These are phyloP conservation scores for Motacilla tschutschensis DNA, from an alignment of 2,113 vertebrate genomes.

Conservation along the genomic window DNA sequence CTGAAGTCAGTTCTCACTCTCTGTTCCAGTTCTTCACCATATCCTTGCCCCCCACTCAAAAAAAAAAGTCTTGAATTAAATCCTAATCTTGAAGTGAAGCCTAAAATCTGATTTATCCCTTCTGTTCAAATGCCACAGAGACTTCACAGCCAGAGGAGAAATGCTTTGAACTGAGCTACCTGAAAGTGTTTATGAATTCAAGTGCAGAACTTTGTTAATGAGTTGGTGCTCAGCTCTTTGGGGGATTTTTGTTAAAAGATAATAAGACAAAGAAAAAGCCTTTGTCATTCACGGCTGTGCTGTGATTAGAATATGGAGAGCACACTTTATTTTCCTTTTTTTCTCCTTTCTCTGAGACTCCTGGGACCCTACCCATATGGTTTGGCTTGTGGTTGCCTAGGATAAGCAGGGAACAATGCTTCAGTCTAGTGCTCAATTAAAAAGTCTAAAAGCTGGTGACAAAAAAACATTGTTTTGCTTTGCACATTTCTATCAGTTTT, in stretches of 20 bases:
- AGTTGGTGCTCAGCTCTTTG: neutral
- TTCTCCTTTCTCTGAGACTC: neutral
- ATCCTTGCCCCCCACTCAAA: neutral
- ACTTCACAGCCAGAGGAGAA: neutral
- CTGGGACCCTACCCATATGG: neutral
- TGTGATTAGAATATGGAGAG: neutral
- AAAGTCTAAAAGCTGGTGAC: neutral
- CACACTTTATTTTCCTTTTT: neutral
- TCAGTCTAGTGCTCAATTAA: neutral
- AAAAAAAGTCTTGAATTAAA: neutral
- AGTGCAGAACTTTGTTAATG: neutral
- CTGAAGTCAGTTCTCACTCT: neutral
- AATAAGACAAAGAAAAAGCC: neutral
- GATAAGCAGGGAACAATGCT: neutral
- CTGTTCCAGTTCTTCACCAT: neutral
- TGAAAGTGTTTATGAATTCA: conserved; percentile 11
- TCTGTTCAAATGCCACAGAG: neutral
- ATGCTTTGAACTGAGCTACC: neutral
- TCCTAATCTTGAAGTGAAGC: neutral
- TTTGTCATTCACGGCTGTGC: neutral
- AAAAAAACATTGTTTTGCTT: neutral
- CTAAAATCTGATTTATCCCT: neutral
- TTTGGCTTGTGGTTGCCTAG: neutral
- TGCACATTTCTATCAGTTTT: neutral
- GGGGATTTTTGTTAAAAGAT: conserved; percentile 5